Conservation (phyloP, 2,113 vertebrate species). For the Platichthys flesus region DNA sequence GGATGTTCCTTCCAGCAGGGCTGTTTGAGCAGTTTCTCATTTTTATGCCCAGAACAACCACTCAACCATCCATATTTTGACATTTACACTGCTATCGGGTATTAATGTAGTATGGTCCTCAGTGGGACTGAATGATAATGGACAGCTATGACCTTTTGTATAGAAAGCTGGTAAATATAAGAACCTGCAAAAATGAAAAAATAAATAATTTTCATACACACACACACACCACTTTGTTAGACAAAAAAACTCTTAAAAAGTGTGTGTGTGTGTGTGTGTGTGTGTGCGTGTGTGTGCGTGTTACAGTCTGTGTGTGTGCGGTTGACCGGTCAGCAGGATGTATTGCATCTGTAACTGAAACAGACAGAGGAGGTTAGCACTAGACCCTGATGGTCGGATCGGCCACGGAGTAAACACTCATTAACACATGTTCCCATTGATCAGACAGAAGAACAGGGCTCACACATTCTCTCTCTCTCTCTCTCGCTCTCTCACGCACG, state of each 20-base stretch:
- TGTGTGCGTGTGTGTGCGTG: not conserved
- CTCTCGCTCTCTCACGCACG: too few species aligned
- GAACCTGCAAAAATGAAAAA: not conserved
- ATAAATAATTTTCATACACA: constrained; percentile 6
- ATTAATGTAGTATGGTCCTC: constrained; percentile 33
- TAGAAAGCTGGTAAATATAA: constrained; percentile 50
- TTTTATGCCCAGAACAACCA: constrained; percentile 24
- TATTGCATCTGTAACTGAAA: constrained; percentile 57
- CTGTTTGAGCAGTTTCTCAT: constrained; percentile 24
- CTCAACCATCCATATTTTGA: constrained; percentile 58
- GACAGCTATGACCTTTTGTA: constrained; percentile 61
- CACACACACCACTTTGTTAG: too few species aligned
- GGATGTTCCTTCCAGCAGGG: constrained; percentile 9
- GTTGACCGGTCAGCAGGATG: constrained; percentile 23
- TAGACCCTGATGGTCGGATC: constrained; percentile 52
- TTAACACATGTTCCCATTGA: constrained; percentile 73
- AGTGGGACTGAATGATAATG: constrained; percentile 53
- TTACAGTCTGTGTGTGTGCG: not conserved
- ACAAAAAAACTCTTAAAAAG: not conserved
- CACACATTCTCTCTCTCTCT: not conserved
- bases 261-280: constrained; percentile 11
- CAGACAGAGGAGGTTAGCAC: constrained; percentile 59
- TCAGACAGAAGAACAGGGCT: constrained; percentile 28
- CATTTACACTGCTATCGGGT: constrained; percentile 65
- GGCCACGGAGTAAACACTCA: constrained; percentile 70